phyloP scores from a whole-genome alignment of 2,113 vertebrate species.

The Muscicapa adusta region DNA sequence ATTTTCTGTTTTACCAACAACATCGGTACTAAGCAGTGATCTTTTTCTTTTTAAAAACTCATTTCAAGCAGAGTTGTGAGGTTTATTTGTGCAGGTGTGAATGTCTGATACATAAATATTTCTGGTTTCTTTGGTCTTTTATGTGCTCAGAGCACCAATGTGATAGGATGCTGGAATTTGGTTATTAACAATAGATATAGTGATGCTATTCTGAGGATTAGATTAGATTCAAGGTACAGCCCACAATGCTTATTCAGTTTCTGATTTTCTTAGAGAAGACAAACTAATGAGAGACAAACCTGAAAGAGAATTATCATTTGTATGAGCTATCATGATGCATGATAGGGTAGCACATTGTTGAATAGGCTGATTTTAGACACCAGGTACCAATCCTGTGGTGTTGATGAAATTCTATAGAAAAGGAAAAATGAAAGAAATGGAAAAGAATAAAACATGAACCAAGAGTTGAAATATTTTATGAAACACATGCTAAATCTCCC shows the following conservation, averaged over 20 bases:
- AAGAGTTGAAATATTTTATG: slow-evolving; percentile 42
- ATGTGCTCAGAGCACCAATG: not conserved
- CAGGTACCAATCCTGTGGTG: not conserved
- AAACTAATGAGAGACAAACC: not conserved
- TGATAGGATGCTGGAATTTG: not conserved
- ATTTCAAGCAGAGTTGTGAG: not conserved
- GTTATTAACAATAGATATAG: not conserved
- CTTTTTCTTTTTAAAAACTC: not conserved
- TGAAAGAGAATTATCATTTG: not conserved
- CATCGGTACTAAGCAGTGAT: not conserved
- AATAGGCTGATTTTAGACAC: not conserved
- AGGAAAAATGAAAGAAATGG: not conserved
- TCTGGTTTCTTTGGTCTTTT: not conserved
- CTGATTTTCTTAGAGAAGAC: not conserved
- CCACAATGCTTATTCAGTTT: not conserved
- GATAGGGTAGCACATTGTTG: not conserved
- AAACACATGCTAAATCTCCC: slow-evolving; percentile 49
- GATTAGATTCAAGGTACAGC: not conserved
- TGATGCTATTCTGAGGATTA: not conserved
- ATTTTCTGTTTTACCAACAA: not conserved
- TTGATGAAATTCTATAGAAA: slow-evolving; percentile 1
- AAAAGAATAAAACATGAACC: slow-evolving; percentile 7
- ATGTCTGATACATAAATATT: not conserved
- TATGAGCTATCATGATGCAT: not conserved
- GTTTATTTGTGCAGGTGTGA: not conserved